Base-by-base conservation (phyloP, 2,888 invertebrate species). In the Amphipyra tragopoginis region DNA sequence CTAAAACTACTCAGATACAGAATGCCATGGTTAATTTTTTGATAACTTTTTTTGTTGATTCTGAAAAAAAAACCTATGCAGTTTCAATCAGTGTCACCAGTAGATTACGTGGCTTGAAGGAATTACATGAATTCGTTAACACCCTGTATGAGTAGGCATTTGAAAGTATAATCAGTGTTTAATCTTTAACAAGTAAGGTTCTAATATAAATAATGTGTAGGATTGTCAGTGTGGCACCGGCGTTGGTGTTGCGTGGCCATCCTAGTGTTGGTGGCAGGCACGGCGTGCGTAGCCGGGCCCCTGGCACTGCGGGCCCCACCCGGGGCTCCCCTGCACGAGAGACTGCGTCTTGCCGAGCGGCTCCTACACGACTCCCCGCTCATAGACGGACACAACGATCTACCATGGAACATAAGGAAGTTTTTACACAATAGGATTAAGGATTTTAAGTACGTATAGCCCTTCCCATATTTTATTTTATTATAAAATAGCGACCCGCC, bases 381-480 rank as follows among this genome's bases (percentile, higher is more conserved):
- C 79, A 96, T 97, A 80, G 97, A 97, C 90, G 98, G 98, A 76
- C 98, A 98, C 96, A 98, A 98, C 93, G 98, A 98, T 91, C 95
- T 98, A 74, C 98, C 98, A 11, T 98, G 98, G 98, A 98, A 98
- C 92, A 97, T 98, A 89, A 95, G 98, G 77, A 98, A 98, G 93
- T 98, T 98, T 93, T 95, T 98, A 88, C 98, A 98, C 92, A 98
- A 98, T 92, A 97, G 97, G 89, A 96, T 98, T 81, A 97, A 97
- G 89, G 97, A 97, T 89, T 97, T 98, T 84, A 96, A 96, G 96
- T 96, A 89, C 86, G 91, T 80, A 45, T 21, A 11, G 10, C 15
- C n/a, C 21, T 21, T 52, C 39, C n/a, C 8, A 26, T 21, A 4
- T 14, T 42, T 40, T 40, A 10, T 45, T 50, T n/a, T n/a, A n/a